Base-by-base conservation (phyloP, 2,888 invertebrate species). In the Formica aserva region DNA sequence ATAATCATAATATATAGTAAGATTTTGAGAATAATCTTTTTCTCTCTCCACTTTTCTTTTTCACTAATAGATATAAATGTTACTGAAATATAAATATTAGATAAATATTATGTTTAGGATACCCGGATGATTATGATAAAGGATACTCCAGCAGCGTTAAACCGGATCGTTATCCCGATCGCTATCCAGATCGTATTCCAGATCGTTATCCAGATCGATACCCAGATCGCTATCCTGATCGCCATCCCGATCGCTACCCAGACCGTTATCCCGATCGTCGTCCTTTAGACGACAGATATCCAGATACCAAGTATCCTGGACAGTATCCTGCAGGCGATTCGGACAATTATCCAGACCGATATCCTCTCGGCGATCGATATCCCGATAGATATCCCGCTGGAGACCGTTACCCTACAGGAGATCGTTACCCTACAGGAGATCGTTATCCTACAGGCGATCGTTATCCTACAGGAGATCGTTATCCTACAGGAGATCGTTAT, bases 301-400 rank as follows among this genome's bases (percentile, higher is more conserved):
- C 91, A 11, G 91, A 92, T 83, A 84, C 85, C 77, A 89, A 77
- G 29, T 92, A 91, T 78, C 95, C 95, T 92, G 94, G 63, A 38
- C 71, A 65, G 13, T 81, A 65, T 22, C 84, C 81, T 95, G 35
- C 5, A n/a, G 76, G 69, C 8, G 83, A 81, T 3, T 26, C 81
- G 1, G 82, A 82, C 18, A 75, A 89, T 18, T 45, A 77, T 1
- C 74, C 71, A 1, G 95, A 91, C 77, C 88, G 85, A 78, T 92
- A 90, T n/a, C 94, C 95, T 22, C 66, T 74, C 0, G 67, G 76
- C 3, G 94, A 91, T 82, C 87, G 84, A 78, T 93, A 91, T 26
- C 94, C 95, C 89, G 96, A 96, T 91, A 95, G 95, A 88, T 96
- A 95, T 83, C 95, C 95, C n/a, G 91, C 29, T 22, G 45, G 94